A percentile compares a stretch with the other conserved stretches of the same genome.
Evolutionary conservation across 2,113 vertebrate genomes (phyloP).

Genomic region (Ptyas mucosa): DNA sequence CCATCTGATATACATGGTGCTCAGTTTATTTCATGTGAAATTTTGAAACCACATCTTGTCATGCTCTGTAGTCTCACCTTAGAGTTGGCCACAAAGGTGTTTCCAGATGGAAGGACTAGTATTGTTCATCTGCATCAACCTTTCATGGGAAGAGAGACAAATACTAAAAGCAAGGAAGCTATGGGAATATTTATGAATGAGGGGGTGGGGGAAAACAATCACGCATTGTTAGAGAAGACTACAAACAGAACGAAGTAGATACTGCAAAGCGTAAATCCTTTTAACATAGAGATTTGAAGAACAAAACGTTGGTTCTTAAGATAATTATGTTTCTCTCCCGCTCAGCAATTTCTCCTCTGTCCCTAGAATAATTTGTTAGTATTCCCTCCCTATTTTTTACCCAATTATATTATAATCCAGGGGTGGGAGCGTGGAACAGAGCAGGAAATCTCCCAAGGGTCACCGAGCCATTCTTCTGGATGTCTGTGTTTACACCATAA

Average conservation of each 20-base stretch:
- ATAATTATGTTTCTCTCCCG: neutral
- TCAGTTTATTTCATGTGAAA: neutral
- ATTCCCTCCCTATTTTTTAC: neutral
- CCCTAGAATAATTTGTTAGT: neutral
- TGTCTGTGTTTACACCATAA: neutral
- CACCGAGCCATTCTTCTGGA: neutral
- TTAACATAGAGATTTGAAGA: neutral
- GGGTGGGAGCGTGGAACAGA: neutral
- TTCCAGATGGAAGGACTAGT: neutral
- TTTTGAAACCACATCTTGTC: neutral
- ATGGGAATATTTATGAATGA: neutral
- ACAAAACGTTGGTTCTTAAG: neutral
- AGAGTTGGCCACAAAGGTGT: neutral
- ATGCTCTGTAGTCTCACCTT: neutral
- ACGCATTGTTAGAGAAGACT: neutral
- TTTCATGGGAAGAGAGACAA: neutral
- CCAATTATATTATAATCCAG: neutral
- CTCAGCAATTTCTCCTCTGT: neutral
- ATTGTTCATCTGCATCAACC: neutral
- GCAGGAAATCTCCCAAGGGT: neutral
- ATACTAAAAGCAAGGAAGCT: neutral
- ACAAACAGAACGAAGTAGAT: neutral
- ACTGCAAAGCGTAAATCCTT: neutral
- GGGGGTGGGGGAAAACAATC: neutral
- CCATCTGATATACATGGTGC: neutral